Evolutionary conservation across 1,140 invertebrate genomes (phyloP).

Genomic region (Tribolium castaneum): DNA sequence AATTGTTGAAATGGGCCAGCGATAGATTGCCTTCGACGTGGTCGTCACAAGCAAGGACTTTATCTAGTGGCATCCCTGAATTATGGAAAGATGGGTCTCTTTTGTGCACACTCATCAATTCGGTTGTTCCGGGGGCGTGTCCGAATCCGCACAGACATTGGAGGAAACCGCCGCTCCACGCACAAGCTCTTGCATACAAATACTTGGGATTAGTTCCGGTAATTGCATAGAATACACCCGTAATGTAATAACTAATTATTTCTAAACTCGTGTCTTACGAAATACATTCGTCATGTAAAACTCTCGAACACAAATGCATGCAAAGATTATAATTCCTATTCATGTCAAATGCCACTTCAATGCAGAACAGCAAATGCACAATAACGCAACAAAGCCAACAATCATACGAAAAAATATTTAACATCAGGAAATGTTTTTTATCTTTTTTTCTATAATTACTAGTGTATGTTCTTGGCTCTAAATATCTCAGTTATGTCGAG

Average conservation of each 20-base stretch:
- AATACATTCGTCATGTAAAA: no score
- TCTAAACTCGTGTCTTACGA: no score
- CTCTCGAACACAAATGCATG: no score
- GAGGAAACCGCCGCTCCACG: conserved; percentile 66
- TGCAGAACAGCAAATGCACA: no score
- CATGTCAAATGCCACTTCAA: no score
- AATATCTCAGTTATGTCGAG: no score
- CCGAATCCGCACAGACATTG: conserved; percentile 66
- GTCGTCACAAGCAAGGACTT: conserved; percentile 49
- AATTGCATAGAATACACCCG: conserved; percentile 45
- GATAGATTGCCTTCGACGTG: conserved; percentile 54
- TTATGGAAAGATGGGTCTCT: conserved; percentile 70
- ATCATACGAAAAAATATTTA: no score
- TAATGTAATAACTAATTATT: neutral
- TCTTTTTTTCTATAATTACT: no score
- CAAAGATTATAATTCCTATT: no score
- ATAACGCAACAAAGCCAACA: no score
- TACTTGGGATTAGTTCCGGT: conserved; percentile 70
- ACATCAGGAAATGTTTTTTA: no score
- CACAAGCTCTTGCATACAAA: conserved; percentile 68
- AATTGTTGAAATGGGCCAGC: conserved; percentile 57
- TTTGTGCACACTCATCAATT: conserved; percentile 68
- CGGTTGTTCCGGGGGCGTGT: conserved; percentile 68
- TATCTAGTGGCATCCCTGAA: conserved; percentile 54
- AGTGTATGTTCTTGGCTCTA: no score